Conservation (phyloP, 2,888 invertebrate species). For the Meandrusa payeni region DNA sequence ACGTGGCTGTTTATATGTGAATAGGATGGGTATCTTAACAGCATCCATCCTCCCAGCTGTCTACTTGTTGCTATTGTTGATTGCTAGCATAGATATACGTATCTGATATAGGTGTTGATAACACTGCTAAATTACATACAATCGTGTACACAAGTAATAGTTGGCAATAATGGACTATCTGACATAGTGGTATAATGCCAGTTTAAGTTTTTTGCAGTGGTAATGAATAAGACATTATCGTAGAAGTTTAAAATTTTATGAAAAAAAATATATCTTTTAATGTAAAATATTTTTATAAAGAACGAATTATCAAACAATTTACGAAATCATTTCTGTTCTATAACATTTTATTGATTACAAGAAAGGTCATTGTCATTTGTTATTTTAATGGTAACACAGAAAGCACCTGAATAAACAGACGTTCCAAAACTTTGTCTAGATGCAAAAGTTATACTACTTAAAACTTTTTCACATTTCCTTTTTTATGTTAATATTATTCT, state of each 20-base stretch:
- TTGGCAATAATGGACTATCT: slow-evolving; percentile 6
- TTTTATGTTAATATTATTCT: not conserved
- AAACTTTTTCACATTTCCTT: no score
- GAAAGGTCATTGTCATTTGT: not conserved
- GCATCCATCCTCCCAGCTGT: slow-evolving; percentile 76
- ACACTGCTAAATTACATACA: slow-evolving; percentile 19
- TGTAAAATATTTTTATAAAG: no score
- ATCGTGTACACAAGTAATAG: slow-evolving; percentile 1
- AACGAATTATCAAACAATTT: no score
- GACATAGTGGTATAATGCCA: slow-evolving; percentile 25
- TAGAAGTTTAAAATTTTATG: no score
- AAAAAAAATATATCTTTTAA: no score
- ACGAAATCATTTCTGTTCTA: not conserved
- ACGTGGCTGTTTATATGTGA: slow-evolving; percentile 51
- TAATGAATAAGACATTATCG: slow-evolving; percentile 21
- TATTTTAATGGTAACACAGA: slow-evolving; percentile 16
- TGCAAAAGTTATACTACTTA: slow-evolving; percentile 20
- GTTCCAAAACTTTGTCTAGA: slow-evolving; percentile 28
- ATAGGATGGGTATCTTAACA: slow-evolving; percentile 53
- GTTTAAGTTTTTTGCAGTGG: slow-evolving; percentile 30
- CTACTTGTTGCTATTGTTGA: slow-evolving; percentile 73
- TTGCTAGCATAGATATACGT: slow-evolving; percentile 47
- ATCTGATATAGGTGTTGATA: slow-evolving; percentile 51
- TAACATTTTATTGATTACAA: not conserved
- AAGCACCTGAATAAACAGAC: slow-evolving; percentile 27